A percentile compares a stretch with the other conserved stretches of the same genome.
These are phyloP conservation scores for Temnothorax unifasciatus DNA, from an alignment of 2,888 invertebrate species.

Conservation along the genomic window DNA sequence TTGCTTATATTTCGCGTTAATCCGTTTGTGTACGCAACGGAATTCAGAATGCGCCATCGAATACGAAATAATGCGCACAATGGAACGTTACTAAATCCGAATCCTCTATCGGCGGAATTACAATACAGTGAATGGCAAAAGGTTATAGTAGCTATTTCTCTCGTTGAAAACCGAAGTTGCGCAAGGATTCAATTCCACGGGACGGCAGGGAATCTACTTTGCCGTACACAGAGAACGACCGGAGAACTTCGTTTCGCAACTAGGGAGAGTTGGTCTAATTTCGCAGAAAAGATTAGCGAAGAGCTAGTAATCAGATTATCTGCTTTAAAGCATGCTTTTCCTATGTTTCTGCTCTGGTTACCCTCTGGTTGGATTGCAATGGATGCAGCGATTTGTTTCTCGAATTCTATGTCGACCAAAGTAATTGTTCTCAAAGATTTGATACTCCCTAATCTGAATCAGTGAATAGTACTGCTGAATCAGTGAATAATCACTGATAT, in stretches of 20 bases:
- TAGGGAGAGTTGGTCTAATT: conserved; percentile 78
- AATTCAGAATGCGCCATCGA: conserved; percentile 35
- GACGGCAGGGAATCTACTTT: conserved; percentile 56
- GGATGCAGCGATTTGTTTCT: conserved; percentile 44
- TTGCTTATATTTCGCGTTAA: conserved; percentile 27
- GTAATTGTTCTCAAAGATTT: conserved; percentile 25
- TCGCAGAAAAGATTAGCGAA: conserved; percentile 75
- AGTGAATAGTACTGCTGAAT: too few relatives aligned
- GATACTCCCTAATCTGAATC: too few relatives aligned
- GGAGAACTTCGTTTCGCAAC: conserved; percentile 60
- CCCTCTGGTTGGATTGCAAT: conserved; percentile 29
- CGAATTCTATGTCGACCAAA: not conserved
- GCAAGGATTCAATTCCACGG: conserved; percentile 69
- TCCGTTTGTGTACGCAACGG: conserved; percentile 22
- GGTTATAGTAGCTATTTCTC: conserved; percentile 57
- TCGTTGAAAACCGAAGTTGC: conserved; percentile 61
- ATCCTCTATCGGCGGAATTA: conserved; percentile 61
- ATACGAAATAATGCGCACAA: conserved; percentile 31
- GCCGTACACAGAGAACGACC: conserved; percentile 39
- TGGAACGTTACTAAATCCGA: conserved; percentile 46
- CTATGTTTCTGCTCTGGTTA: conserved; percentile 62
- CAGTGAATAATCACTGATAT: too few relatives aligned
- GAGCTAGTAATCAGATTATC: conserved; percentile 75
- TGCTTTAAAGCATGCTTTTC: conserved; percentile 72
- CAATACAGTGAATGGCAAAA: conserved; percentile 58